phyloP scores from a whole-genome alignment of 2,113 vertebrate species.

The Sturnira hondurensis region DNA sequence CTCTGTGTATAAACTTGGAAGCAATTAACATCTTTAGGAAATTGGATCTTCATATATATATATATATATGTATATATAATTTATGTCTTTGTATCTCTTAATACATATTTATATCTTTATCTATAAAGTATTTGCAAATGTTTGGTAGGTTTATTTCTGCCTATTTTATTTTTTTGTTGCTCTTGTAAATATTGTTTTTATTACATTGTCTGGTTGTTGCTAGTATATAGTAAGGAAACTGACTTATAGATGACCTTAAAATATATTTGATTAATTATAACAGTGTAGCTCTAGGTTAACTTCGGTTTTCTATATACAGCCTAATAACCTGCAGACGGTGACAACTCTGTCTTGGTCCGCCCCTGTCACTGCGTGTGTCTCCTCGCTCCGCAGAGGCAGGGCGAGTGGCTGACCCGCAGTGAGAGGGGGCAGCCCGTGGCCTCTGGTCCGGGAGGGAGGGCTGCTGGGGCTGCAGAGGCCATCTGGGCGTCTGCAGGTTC shows the following conservation, averaged over 20 bases:
- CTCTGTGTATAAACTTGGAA: background rate
- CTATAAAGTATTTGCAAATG: background rate
- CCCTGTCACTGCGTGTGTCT: background rate
- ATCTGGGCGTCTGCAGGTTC: background rate
- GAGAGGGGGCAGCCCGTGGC: background rate
- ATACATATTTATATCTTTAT: background rate
- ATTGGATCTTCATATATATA: no score
- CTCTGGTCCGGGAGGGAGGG: background rate
- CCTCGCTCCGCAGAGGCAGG: background rate
- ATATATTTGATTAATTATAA: background rate
- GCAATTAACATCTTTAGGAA: background rate
- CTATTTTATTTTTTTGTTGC: background rate
- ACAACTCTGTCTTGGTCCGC: background rate
- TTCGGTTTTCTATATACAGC: background rate
- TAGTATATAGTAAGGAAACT: background rate
- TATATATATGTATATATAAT: background rate
- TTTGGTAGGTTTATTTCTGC: background rate
- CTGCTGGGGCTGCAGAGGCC: background rate
- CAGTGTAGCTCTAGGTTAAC: background rate
- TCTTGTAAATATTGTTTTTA: background rate
- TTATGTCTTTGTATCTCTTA: background rate
- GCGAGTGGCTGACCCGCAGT: no score
- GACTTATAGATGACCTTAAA: background rate
- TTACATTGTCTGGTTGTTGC: background rate
- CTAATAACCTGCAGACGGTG: background rate